phyloP scores from a whole-genome alignment of 2,888 invertebrate genomes.

The Eupithecia insigniata region DNA sequence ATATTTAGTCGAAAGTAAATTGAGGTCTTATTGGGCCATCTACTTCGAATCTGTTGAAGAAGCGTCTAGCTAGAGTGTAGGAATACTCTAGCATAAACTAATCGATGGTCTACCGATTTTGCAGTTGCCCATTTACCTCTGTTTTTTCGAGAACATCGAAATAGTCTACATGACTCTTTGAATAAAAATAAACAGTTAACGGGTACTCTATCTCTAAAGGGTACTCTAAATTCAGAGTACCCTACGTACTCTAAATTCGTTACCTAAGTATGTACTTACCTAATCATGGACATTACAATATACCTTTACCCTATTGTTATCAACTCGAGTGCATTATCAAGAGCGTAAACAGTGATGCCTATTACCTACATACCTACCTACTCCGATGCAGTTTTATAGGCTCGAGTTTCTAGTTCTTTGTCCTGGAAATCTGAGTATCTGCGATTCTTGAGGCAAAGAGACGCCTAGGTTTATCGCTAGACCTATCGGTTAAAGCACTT shows the following conservation, averaged over 20 bases:
- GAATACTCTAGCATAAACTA: neutral
- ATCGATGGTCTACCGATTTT: neutral
- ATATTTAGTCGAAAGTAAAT: neutral
- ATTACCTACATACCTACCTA: slow-evolving; percentile 52
- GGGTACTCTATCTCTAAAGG: too few species aligned
- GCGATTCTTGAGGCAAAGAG: slow-evolving; percentile 7
- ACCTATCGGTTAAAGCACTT: neutral
- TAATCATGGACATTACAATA: slow-evolving; percentile 41
- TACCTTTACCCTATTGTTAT: slow-evolving; percentile 43
- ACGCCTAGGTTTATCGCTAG: slow-evolving; percentile 3
- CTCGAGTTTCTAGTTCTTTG: slow-evolving; percentile 58
- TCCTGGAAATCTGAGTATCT: slow-evolving; percentile 47
- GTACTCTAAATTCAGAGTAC: too few species aligned
- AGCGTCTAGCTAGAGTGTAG: neutral
- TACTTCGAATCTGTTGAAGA: neutral
- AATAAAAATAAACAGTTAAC: neutral
- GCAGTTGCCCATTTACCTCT: neutral
- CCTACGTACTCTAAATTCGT: too few species aligned
- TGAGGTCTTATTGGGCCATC: neutral
- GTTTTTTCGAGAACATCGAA: neutral
- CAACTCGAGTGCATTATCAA: slow-evolving; percentile 49
- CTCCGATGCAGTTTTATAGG: slow-evolving; percentile 56
- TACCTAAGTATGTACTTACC: neutral
- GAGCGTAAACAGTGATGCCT: slow-evolving; percentile 53
- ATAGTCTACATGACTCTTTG: neutral